Percentiles rank a stretch among this genome's conserved stretches.
Evolutionary conservation across 2,113 vertebrate species (phyloP).

Genomic region (Amazona guildingii): DNA sequence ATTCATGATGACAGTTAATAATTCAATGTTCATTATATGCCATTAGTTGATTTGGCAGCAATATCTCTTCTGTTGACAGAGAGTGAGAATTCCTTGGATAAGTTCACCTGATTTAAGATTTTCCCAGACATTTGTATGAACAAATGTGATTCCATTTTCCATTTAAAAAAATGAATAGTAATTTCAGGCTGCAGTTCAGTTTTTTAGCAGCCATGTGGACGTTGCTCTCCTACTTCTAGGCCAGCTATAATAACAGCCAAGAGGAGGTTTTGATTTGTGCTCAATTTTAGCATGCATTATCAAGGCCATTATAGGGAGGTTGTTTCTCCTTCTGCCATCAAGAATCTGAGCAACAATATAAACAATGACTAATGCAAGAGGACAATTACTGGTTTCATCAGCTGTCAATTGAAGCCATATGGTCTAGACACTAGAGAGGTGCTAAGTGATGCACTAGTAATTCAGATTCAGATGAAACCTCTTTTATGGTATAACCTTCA

Average conservation of each 20-base stretch:
- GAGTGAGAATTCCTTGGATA: neutral
- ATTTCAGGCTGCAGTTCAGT: neutral
- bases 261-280: neutral
- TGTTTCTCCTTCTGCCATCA: slow-evolving; percentile 1
- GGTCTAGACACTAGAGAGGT: slow-evolving; percentile 5
- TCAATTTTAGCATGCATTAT: neutral
- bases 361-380: slow-evolving; percentile 24
- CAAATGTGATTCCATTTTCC: neutral
- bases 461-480: neutral
- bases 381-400: slow-evolving; percentile 42
- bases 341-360: neutral
- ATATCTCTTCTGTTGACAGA: neutral
- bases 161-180: neutral
- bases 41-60: neutral
- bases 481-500: neutral
- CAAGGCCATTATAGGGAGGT: neutral
- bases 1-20: neutral
- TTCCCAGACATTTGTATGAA: neutral
- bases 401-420: slow-evolving; percentile 54
- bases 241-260: neutral
- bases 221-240: neutral
- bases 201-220: neutral
- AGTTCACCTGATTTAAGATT: neutral
- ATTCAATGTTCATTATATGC: neutral
- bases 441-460: slow-evolving; percentile 21